phyloP scores from a whole-genome alignment of 2,797 vertebrate species.

The Ibycter americanus region DNA sequence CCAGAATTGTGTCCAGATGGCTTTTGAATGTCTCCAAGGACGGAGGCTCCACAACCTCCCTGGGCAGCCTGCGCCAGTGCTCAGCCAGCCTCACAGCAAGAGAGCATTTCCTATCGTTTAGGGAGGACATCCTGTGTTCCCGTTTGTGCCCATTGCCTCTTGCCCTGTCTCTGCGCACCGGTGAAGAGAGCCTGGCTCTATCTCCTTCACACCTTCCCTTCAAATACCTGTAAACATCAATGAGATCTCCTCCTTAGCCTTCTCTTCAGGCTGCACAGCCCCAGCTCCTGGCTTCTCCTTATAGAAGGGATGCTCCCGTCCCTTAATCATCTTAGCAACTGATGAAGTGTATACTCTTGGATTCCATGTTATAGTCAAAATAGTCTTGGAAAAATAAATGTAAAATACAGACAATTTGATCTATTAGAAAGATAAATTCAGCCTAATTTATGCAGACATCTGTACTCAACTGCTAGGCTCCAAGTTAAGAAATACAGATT shows the following conservation, averaged over 20 bases:
- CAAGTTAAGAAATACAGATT: neutral
- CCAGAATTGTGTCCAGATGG: neutral
- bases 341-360: neutral
- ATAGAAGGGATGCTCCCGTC: neutral
- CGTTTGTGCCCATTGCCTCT: neutral
- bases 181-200: neutral
- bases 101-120: no score
- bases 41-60: neutral
- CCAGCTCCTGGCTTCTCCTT: neutral
- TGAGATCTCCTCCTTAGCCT: neutral
- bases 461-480: neutral
- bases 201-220: neutral
- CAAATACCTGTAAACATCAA: neutral
- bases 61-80: no score
- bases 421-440: neutral
- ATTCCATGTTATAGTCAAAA: neutral
- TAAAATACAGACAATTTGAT: neutral
- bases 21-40: neutral
- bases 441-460: neutral
- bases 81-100: no score
- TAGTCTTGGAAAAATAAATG: neutral
- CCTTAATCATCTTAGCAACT: neutral
- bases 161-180: no score
- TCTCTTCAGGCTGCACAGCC: neutral
- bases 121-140: no score